Evolutionary conservation across 1,140 invertebrate genomes (phyloP).

Genomic region (Drosophila tsacasi): DNA sequence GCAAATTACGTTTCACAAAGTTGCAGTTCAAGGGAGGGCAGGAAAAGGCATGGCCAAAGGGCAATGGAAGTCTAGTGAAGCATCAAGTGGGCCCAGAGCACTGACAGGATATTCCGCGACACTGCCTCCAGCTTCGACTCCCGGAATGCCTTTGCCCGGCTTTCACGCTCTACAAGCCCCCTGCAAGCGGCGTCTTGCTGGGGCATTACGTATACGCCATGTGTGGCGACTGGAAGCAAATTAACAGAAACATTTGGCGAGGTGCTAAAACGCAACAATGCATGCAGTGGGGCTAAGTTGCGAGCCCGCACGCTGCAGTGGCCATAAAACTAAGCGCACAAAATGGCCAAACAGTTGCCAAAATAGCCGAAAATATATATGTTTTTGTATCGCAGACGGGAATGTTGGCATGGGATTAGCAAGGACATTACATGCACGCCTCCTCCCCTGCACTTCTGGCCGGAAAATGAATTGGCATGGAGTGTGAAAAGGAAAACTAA

Average conservation of each 20-base stretch:
- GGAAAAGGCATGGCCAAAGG: slow-evolving; percentile 6
- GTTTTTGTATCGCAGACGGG: slow-evolving; percentile 31
- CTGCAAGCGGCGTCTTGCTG: not conserved
- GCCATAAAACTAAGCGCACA: slow-evolving; percentile 59
- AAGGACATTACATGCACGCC: slow-evolving; percentile 29
- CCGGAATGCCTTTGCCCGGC: slow-evolving; percentile 22
- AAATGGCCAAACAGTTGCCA: slow-evolving; percentile 47
- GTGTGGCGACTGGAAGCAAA: slow-evolving; percentile 46
- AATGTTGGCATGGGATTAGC: slow-evolving; percentile 46
- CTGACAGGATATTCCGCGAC: slow-evolving; percentile 34
- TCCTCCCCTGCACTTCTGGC: slow-evolving; percentile 6
- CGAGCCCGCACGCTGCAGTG: slow-evolving; percentile 26
- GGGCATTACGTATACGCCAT: slow-evolving; percentile 33
- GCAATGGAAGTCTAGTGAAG: slow-evolving; percentile 8
- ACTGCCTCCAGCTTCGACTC: not conserved
- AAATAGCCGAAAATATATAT: slow-evolving; percentile 25
- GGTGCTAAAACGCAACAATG: slow-evolving; percentile 60
- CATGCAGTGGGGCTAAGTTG: slow-evolving; percentile 34
- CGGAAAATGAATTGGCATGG: slow-evolving; percentile 43
- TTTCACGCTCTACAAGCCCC: not conserved
- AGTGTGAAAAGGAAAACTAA: slow-evolving; percentile 32
- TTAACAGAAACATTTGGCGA: slow-evolving; percentile 61
- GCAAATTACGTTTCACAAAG: slow-evolving; percentile 1
- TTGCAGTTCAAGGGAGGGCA: not conserved
- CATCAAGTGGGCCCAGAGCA: slow-evolving; percentile 24